Conservation (phyloP, 1,140 invertebrate species). For the Eumeta japonica region DNA sequence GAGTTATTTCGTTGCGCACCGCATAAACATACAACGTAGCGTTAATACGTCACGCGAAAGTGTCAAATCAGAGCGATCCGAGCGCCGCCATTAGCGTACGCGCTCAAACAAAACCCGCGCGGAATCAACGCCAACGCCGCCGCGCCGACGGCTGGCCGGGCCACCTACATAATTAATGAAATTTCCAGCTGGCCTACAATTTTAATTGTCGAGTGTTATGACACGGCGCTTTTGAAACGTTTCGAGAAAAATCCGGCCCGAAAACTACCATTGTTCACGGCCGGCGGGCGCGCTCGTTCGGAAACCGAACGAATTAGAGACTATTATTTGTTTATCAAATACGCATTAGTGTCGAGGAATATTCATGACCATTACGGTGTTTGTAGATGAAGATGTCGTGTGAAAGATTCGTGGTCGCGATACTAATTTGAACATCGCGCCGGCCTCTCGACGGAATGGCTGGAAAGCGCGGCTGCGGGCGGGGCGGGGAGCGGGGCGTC, state of each 20-base stretch:
- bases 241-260: slow-evolving; percentile 37
- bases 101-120: too few species aligned
- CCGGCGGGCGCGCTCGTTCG: neutral
- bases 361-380: slow-evolving; percentile 29
- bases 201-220: slow-evolving; percentile 51
- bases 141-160: too few species aligned
- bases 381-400: slow-evolving; percentile 46
- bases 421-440: slow-evolving; percentile 38
- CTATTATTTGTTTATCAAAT: slow-evolving; percentile 53
- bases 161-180: slow-evolving; percentile 50
- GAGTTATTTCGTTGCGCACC: too few species aligned
- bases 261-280: slow-evolving; percentile 30
- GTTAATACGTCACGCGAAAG: too few species aligned
- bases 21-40: too few species aligned
- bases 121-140: too few species aligned
- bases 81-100: too few species aligned
- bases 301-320: neutral
- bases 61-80: too few species aligned
- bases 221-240: slow-evolving; percentile 46
- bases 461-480: neutral
- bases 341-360: slow-evolving; percentile 34
- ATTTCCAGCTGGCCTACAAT: slow-evolving; percentile 49
- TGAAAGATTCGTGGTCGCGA: slow-evolving; percentile 40
- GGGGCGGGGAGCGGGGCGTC: too few species aligned
- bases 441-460: neutral